phyloP scores from a whole-genome alignment of 92 coral and sea anemone genomes.

The Phymanthus crucifer region DNA sequence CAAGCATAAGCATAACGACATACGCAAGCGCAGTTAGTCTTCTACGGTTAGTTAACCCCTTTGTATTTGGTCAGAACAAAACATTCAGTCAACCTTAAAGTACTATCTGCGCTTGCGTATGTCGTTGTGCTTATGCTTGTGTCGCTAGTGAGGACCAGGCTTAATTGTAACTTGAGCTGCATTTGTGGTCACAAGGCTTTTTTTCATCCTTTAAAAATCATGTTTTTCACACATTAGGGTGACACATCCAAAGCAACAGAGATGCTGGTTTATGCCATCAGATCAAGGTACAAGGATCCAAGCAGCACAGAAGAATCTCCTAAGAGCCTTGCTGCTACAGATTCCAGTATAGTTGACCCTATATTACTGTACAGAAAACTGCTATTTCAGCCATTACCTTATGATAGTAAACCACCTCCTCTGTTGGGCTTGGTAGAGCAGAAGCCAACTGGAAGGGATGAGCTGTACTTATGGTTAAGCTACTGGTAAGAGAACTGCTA shows the following conservation, averaged over 20 bases:
- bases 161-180: too few species aligned
- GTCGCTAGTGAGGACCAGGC: too few species aligned
- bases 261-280: slow-evolving; percentile 28
- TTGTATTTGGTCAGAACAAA: too few species aligned
- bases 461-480: slow-evolving; percentile 82
- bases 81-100: too few species aligned
- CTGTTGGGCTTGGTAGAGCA: slow-evolving; percentile 44
- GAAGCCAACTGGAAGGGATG: slow-evolving; percentile 56
- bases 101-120: too few species aligned
- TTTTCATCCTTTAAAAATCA: too few species aligned
- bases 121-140: too few species aligned
- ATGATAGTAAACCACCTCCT: slow-evolving; percentile 63
- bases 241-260: slow-evolving; percentile 43
- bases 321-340: background rate
- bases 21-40: too few species aligned
- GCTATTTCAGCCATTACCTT: slow-evolving; percentile 78
- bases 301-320: slow-evolving; percentile 7
- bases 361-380: slow-evolving; percentile 70
- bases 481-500: slow-evolving; percentile 68
- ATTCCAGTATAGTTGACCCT: slow-evolving; percentile 48
- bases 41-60: too few species aligned
- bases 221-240: slow-evolving; percentile 30
- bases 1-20: too few species aligned
- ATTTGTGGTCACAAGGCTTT: too few species aligned
- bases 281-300: slow-evolving; percentile 25